A percentile compares a stretch with the other conserved stretches of the same genome.
Evolutionary conservation across 2,888 invertebrate genomes (phyloP).

Genomic region (Nudaria mundana): DNA sequence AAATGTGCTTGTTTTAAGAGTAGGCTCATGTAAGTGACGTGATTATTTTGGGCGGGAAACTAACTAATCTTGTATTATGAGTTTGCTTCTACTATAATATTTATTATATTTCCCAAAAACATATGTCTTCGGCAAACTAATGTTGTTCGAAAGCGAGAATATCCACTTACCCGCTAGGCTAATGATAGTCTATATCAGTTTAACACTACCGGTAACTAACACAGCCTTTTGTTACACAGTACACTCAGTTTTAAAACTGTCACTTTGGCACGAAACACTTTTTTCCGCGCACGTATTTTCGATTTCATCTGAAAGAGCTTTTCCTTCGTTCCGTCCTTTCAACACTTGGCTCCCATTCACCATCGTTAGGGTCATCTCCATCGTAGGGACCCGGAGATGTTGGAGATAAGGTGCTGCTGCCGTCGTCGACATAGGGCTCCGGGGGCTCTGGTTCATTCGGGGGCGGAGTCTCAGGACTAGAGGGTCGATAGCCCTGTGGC

Average conservation of each 20-base stretch:
- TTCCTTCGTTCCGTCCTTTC: conserved; percentile 56
- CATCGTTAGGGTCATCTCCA: conserved; percentile 92
- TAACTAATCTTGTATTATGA: too few relatives aligned
- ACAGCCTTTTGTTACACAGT: background rate
- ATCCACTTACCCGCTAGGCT: conserved; percentile 7
- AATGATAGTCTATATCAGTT: conserved; percentile 7
- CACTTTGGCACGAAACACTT: background rate
- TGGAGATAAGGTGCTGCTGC: conserved; percentile 47
- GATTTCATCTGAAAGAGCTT: conserved; percentile 48
- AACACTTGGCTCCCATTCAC: conserved; percentile 86
- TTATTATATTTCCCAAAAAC: too few relatives aligned
- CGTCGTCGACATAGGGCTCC: conserved; percentile 19
- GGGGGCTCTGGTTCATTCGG: conserved; percentile 15
- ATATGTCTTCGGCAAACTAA: too few relatives aligned
- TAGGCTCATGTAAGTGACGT: too few relatives aligned
- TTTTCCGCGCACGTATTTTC: background rate
- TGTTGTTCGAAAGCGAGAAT: too few relatives aligned
- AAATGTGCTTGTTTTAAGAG: too few relatives aligned
- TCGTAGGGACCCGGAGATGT: conserved; percentile 66
- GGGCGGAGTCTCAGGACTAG: conserved; percentile 16
- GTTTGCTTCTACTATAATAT: too few relatives aligned
- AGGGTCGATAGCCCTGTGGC: conserved; percentile 83
- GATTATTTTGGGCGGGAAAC: too few relatives aligned
- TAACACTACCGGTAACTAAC: conserved; percentile 1
- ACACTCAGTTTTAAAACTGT: background rate